A percentile compares a stretch with the other conserved stretches of the same genome.
phyloP scores from a whole-genome alignment of 2,888 invertebrate genomes.

The Thyatira batis region DNA sequence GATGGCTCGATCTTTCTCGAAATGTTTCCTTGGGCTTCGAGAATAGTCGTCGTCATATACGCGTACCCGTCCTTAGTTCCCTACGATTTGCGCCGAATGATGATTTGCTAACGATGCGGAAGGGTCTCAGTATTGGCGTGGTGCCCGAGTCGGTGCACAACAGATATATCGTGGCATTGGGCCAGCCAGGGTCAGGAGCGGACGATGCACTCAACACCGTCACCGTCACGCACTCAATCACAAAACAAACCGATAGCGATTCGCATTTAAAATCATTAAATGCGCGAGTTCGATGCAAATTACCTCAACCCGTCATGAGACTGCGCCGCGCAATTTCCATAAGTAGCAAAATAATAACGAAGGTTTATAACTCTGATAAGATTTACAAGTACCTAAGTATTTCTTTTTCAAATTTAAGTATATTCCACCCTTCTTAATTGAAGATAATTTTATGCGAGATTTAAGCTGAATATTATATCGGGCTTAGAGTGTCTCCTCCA shows the following conservation, averaged over 20 bases:
- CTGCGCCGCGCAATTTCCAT: background rate
- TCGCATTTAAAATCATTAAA: background rate
- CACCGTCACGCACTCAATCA: conserved; percentile 47
- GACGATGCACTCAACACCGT: conserved; percentile 67
- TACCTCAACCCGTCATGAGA: background rate
- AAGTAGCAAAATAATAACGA: background rate
- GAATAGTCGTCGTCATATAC: conserved; percentile 24
- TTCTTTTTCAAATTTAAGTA: background rate
- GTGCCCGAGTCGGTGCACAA: conserved; percentile 55
- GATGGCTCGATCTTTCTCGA: background rate
- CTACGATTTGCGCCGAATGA: conserved; percentile 52
- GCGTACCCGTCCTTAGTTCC: too few species aligned
- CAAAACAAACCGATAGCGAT: conserved; percentile 15
- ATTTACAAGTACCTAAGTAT: too few species aligned
- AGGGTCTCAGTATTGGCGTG: conserved; percentile 65
- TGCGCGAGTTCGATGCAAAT: background rate
- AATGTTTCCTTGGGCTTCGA: conserved; percentile 3
- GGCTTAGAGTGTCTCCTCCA: conserved; percentile 49
- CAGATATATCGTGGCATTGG: conserved; percentile 75
- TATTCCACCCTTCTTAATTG: conserved; percentile 13
- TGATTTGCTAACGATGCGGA: conserved; percentile 73
- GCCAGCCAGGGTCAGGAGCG: conserved; percentile 82
- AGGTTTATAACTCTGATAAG: background rate
- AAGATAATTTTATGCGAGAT: conserved; percentile 34
- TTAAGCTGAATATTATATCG: conserved; percentile 46